Base-by-base conservation (phyloP, 2,888 invertebrate species). In the Tupiocoris notatus region DNA sequence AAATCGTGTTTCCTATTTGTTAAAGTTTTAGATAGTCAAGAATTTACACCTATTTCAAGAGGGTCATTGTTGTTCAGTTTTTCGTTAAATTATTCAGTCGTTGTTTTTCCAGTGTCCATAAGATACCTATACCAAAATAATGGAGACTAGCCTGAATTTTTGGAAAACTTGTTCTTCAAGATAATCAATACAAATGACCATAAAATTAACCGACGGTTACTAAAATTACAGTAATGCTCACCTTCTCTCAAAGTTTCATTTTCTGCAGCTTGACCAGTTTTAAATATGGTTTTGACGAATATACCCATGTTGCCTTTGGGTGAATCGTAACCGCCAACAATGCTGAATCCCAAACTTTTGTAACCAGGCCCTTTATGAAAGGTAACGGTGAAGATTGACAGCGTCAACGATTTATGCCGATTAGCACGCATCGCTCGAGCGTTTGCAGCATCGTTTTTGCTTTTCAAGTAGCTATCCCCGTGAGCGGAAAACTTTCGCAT, bases 301-400 rank as follows among this genome's bases (percentile, higher is more conserved):
- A 95, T 94, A 63, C 94, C 94, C 89, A 94, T 92, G 83, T 90
- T 90, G 63, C 94, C 94, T 84, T 92, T 92, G 0, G 94, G 92
- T 1, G 94, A 93, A 84, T 95, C 95, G 67, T 90, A 89, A 64
- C 95, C 95, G 70, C 95, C 95, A 25, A 95, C 95, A 81, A 95
- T 93, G 83, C 94, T 94, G 83, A 95, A 95, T 56, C 95, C 95
- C 68, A 95, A 87, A 75, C 94, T 93, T 84, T 93, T 94, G 81
- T 91, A 90, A 24, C 93, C 92, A 2, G 88, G 88, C 24, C 94
- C 94, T 85, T 95, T 95, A 85, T 91, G 90, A 83, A 93, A 93
- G 75, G 89, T 88, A 12, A 89, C 87, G 9, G 84, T 84, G 78
- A 83, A 83, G 66, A 84, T 79, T 12, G 83, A 82, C 65, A 84